phyloP scores from a whole-genome alignment of 2,113 vertebrate species.

The Gadus chalcogrammus region DNA sequence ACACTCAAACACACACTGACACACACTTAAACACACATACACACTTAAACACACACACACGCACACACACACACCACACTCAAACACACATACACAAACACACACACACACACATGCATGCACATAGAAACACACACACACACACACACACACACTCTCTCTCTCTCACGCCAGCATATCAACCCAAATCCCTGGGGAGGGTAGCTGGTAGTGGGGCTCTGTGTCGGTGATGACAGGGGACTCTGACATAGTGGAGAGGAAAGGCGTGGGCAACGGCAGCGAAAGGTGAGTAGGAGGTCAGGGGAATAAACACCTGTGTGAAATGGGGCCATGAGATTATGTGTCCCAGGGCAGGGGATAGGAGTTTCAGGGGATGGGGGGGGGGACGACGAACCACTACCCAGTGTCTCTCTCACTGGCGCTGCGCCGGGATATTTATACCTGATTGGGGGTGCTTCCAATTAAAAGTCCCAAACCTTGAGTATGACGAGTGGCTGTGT shows the following conservation, averaged over 20 bases:
- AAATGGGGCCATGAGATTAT: constrained; percentile 69
- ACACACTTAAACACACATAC: not conserved
- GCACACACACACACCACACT: no score
- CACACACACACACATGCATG: not conserved
- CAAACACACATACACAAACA: no score
- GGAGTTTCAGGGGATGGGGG: not conserved
- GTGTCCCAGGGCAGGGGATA: constrained; percentile 62
- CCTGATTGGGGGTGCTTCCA: constrained; percentile 34
- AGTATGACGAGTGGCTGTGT: constrained; percentile 9
- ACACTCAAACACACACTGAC: no score
- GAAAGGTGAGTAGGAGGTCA: constrained; percentile 55
- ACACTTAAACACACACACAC: no score
- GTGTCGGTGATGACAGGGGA: constrained; percentile 14
- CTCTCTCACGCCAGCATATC: constrained; percentile 2
- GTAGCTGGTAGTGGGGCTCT: constrained; percentile 4
- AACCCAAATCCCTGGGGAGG: constrained; percentile 16
- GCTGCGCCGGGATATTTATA: constrained; percentile 44
- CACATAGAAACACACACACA: not conserved
- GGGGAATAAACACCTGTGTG: constrained; percentile 67
- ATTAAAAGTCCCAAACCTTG: constrained; percentile 28
- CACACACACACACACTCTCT: no score
- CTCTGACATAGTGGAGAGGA: constrained; percentile 22
- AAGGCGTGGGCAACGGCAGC: constrained; percentile 24
- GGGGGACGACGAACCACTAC: constrained; percentile 30
- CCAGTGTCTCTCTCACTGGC: constrained; percentile 45